Percentiles rank a stretch among this genome's conserved stretches.
Evolutionary conservation across 2,888 invertebrate species (phyloP).

Genomic region (Drosophila merina): DNA sequence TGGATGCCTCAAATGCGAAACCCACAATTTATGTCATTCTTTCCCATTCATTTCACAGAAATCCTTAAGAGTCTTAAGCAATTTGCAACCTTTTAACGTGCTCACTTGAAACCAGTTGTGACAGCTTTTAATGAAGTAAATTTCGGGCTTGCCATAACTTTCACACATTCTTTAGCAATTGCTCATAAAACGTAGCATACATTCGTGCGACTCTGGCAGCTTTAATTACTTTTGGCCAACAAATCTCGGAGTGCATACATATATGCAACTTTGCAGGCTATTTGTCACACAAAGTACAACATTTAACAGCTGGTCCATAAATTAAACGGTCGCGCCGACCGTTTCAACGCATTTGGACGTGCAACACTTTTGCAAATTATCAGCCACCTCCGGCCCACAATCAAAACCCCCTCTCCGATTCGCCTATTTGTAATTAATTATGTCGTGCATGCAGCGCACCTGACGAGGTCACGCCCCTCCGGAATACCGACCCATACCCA

Average conservation of each 20-base stretch:
- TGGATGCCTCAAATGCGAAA: not conserved
- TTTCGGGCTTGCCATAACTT: not conserved
- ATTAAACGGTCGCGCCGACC: conserved; percentile 59
- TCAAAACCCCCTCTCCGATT: conserved; percentile 27
- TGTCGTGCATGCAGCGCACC: conserved; percentile 56
- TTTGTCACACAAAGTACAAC: conserved; percentile 69
- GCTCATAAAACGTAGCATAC: conserved; percentile 21
- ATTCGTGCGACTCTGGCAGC: conserved; percentile 19
- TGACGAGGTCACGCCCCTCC: conserved; percentile 52
- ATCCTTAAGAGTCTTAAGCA: not conserved
- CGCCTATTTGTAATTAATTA: conserved; percentile 73
- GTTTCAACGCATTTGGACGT: conserved; percentile 57
- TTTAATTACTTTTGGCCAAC: conserved; percentile 63
- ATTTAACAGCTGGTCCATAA: conserved; percentile 72
- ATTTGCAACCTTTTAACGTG: conserved; percentile 1
- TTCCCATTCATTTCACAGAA: not conserved
- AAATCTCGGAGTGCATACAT: conserved; percentile 59
- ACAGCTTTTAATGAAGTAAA: conserved; percentile 4
- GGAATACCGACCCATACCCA: conserved; percentile 1
- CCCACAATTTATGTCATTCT: not conserved
- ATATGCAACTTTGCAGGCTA: conserved; percentile 63
- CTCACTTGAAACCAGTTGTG: not conserved
- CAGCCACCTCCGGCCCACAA: conserved; percentile 33
- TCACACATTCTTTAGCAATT: conserved; percentile 1
- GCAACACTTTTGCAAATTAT: conserved; percentile 74